These are phyloP conservation scores for Lontra canadensis DNA, from an alignment of 2,113 vertebrate species.

Conservation along the genomic window DNA sequence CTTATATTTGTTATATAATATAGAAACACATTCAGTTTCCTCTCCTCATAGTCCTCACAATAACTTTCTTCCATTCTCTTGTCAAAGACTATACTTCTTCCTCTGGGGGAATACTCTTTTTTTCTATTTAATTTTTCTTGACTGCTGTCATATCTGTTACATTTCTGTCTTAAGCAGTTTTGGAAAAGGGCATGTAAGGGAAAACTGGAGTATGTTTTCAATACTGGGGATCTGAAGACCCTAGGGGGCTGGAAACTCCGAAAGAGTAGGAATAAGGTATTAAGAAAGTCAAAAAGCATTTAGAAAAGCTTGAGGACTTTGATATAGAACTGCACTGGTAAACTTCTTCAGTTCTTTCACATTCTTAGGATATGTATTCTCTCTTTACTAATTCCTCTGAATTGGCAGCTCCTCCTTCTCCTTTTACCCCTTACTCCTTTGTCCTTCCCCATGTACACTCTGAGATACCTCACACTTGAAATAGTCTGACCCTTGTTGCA, in stretches of 20 bases:
- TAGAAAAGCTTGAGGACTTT: background rate
- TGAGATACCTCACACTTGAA: background rate
- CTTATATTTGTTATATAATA: background rate
- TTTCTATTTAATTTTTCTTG: background rate
- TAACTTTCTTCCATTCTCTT: background rate
- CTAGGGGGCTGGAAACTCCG: background rate
- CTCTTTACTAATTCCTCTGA: background rate
- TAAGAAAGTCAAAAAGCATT: background rate
- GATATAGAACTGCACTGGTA: background rate
- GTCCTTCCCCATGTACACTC: background rate
- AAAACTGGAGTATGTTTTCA: background rate
- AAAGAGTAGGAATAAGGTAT: background rate
- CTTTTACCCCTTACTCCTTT: background rate
- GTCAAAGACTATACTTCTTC: background rate
- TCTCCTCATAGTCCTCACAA: background rate
- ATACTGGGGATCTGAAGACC: background rate
- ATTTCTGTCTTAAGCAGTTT: slow-evolving; percentile 3
- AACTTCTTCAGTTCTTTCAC: background rate
- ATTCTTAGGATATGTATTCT: background rate
- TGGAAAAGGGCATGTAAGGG: background rate
- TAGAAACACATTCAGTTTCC: background rate
- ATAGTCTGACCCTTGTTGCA: background rate
- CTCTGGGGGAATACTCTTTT: background rate
- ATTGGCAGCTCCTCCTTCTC: background rate
- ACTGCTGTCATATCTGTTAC: background rate